Conservation (phyloP, 2,797 vertebrate species). For the Peromyscus attwateri region DNA sequence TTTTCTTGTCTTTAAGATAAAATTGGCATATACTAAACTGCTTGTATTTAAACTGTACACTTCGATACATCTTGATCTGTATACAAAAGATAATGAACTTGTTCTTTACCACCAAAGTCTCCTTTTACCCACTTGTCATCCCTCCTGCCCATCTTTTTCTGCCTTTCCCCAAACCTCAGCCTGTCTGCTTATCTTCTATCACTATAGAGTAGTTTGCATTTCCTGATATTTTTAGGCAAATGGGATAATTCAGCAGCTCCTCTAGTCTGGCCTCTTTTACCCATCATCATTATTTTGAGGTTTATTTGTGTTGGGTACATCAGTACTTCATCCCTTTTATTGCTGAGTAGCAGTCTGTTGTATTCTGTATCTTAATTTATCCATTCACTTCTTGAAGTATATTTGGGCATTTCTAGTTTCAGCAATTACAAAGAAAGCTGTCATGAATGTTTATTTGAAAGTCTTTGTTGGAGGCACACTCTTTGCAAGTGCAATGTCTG, state of each 20-base stretch:
- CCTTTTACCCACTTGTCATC: neutral
- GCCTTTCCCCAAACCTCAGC: neutral
- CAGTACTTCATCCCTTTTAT: neutral
- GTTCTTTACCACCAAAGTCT: neutral
- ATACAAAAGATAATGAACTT: neutral
- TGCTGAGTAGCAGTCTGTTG: neutral
- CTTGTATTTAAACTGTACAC: neutral
- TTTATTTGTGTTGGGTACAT: neutral
- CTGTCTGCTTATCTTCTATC: neutral
- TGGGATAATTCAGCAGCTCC: neutral
- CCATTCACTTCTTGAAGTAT: neutral
- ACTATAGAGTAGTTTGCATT: neutral
- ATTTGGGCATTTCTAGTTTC: slow-evolving; percentile 16
- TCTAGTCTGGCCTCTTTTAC: slow-evolving; percentile 16
- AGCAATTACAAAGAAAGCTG: neutral
- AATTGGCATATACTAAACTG: neutral
- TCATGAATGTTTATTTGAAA: neutral
- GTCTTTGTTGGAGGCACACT: neutral
- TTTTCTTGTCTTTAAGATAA: slow-evolving; percentile 2
- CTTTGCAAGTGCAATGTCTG: neutral
- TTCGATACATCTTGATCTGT: neutral
- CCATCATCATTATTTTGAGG: neutral
- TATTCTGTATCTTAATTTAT: neutral
- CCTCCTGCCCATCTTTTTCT: neutral
- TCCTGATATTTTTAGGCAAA: slow-evolving; percentile 19